phyloP scores from a whole-genome alignment of 2,888 invertebrate genomes.

The Fragum fragum region DNA sequence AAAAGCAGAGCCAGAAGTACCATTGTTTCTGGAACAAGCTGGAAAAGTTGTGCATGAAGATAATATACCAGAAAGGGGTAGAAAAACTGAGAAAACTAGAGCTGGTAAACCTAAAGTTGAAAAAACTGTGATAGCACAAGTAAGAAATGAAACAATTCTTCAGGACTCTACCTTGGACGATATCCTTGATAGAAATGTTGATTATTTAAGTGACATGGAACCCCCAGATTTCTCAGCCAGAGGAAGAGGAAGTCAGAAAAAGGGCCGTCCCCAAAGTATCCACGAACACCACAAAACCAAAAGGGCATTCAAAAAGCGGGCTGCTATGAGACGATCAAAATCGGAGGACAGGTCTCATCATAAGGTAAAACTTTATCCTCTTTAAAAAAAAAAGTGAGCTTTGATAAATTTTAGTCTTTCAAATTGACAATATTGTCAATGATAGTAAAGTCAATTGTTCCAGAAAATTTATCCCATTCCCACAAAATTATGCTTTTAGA shows the following conservation, averaged over 20 bases:
- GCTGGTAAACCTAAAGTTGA: constrained; percentile 34
- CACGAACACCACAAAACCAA: constrained; percentile 60
- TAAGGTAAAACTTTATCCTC: constrained; percentile 46
- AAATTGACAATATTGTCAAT: too few species aligned
- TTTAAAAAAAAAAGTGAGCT: too few species aligned
- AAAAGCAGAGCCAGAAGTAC: constrained; percentile 19
- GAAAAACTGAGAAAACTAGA: constrained; percentile 31
- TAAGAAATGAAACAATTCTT: constrained; percentile 44
- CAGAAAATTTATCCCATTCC: too few species aligned
- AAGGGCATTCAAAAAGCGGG: constrained; percentile 56
- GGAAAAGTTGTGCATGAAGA: background rate
- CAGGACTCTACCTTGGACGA: constrained; percentile 66
- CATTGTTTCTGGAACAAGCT: constrained; percentile 8
- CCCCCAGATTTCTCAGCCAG: constrained; percentile 37
- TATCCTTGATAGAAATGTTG: constrained; percentile 63
- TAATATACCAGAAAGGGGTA: constrained; percentile 29
- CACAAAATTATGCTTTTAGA: too few species aligned
- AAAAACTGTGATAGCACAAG: constrained; percentile 38
- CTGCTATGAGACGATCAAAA: constrained; percentile 49
- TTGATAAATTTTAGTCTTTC: too few species aligned
- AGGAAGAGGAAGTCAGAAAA: constrained; percentile 34
- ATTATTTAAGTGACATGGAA: constrained; percentile 62
- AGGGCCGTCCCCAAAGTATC: constrained; percentile 57
- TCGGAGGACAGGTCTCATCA: constrained; percentile 63
- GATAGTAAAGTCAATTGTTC: too few species aligned